Evolutionary conservation across 1,140 invertebrate genomes (phyloP), one percentile per base, ranked within the genome.

Genomic region (Bradysia coprophila): DNA sequence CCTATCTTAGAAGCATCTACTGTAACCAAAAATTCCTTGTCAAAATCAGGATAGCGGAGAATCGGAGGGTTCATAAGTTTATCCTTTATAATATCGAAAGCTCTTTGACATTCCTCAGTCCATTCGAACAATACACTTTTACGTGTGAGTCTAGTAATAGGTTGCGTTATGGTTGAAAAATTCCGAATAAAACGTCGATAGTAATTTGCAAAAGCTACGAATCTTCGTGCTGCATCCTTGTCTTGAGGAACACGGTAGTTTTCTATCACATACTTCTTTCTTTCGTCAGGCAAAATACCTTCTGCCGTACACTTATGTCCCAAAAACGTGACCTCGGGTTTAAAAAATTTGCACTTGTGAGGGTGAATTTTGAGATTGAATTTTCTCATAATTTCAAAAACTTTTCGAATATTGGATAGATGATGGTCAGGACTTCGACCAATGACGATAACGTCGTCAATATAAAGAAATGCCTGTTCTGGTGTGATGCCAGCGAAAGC

Each of bases 1-100:
- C 57, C 56, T 34, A 47, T 45, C 43, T 59, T 50, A 6, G 46
- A 48, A 1, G 55, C 60, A 36, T 64, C 59, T 3, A 54, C 56
- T 13, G 53, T 53, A 21, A 60, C 40, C 10, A 50, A 48, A 41
- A 59, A 62, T 44, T 28, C 38, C 48, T 56, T 53, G 9, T 4
- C 18, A 45, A 59, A 59, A 44, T 62, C 53, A 1, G 56, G 59
- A 32, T 57, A 58, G 48, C 51, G 47, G 16, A 59, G 24, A 2
- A 57, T 48, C 9, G 49, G 50, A 37, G 48, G 44, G 19, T 39
- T 40, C 15, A 36, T 50, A 24, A 55, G 22, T 23, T 41, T 22
- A n/a, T 48, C 20, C 45, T 53, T 54, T 2, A 49, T 43, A 6
- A 4, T 46, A 41, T 56, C 34, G 38, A 54, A 53, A 8, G 49